Evolutionary conservation across 2,888 invertebrate genomes (phyloP).

Genomic region (Drosophila picticornis): DNA sequence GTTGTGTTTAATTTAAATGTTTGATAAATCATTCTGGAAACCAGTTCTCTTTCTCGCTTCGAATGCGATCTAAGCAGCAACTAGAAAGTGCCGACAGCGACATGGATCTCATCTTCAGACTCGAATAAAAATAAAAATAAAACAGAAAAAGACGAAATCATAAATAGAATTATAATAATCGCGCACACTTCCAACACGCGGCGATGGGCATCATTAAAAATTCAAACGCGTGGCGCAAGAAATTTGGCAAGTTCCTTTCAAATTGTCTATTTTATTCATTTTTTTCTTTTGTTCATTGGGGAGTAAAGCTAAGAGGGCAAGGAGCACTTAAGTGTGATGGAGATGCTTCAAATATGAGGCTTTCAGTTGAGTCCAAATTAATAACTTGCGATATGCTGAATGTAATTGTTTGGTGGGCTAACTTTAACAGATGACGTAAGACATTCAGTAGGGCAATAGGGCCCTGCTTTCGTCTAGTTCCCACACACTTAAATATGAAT

Average conservation of each 20-base stretch:
- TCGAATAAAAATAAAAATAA: constrained; percentile 11
- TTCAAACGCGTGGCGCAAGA: constrained; percentile 78
- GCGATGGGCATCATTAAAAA: constrained; percentile 64
- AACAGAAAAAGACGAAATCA: constrained; percentile 32
- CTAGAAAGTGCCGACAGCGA: constrained; percentile 78
- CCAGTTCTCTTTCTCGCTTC: constrained; percentile 68
- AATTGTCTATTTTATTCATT: constrained; percentile 14
- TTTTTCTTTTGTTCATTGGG: constrained; percentile 12
- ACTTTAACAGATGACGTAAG: constrained; percentile 65
- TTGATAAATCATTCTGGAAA: constrained; percentile 78
- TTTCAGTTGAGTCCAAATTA: constrained; percentile 46
- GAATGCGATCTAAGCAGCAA: constrained; percentile 60
- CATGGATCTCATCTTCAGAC: constrained; percentile 62
- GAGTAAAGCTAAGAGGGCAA: not conserved
- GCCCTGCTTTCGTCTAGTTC: constrained; percentile 40
- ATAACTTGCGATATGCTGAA: constrained; percentile 28
- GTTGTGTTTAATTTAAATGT: constrained; percentile 71
- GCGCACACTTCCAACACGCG: constrained; percentile 76
- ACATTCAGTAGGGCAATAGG: constrained; percentile 32
- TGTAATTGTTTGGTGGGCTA: constrained; percentile 25
- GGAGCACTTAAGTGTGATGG: constrained; percentile 34
- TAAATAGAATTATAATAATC: constrained; percentile 50
- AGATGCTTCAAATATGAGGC: constrained; percentile 34
- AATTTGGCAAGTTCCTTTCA: constrained; percentile 68
- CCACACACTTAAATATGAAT: constrained; percentile 33